These are phyloP conservation scores for Thinocorus orbignyianus DNA, from an alignment of 2,113 vertebrate species.

Conservation along the genomic window DNA sequence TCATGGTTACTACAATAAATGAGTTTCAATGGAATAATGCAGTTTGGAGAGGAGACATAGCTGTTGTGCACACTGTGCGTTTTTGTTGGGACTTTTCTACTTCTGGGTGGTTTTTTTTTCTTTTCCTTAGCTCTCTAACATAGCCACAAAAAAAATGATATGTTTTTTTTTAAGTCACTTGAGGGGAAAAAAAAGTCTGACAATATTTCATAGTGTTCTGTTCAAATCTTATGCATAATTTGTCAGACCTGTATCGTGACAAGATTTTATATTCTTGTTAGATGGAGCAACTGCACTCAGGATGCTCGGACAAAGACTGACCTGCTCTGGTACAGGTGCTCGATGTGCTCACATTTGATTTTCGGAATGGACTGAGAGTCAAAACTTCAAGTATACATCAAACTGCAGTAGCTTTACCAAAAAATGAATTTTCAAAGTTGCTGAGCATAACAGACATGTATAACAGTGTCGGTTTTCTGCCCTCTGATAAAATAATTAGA, in stretches of 20 bases:
- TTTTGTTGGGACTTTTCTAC: slow-evolving; percentile 9
- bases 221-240: neutral
- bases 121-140: neutral
- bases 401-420: neutral
- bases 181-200: neutral
- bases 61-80: neutral
- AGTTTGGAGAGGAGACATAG: neutral
- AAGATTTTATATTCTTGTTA: neutral
- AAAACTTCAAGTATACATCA: neutral
- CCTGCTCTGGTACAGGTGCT: neutral
- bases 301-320: neutral
- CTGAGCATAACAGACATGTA: neutral
- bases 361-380: neutral
- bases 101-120: neutral
- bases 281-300: neutral
- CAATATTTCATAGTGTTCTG: neutral
- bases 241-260: neutral
- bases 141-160: neutral
- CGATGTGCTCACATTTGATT: too few relatives aligned
- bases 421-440: neutral
- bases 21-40: slow-evolving; percentile 11
- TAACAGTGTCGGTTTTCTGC: neutral
- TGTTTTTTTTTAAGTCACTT: neutral
- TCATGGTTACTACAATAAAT: slow-evolving; percentile 5
- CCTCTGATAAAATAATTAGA: neutral